Evolutionary conservation across 2,797 vertebrate genomes (phyloP).

Genomic region (Pseudochaenichthys georgianus): DNA sequence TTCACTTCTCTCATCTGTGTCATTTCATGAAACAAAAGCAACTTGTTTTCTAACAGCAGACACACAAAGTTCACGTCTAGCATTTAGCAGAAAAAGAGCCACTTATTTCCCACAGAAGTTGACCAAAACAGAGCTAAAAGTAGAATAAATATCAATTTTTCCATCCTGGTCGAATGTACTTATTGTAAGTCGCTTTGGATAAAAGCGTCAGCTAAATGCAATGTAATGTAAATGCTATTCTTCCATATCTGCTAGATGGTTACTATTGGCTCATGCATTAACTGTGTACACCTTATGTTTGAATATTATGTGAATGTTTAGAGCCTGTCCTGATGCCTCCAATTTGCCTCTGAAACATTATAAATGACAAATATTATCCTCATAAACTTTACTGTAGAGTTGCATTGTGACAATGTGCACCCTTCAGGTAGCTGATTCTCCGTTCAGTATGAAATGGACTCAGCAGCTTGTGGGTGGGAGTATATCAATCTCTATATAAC

Average conservation of each 20-base stretch:
- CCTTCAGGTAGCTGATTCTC: background rate
- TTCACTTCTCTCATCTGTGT: too few relatives aligned
- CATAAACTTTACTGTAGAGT: background rate
- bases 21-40: too few relatives aligned
- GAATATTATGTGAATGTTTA: background rate
- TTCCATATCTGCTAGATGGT: slow-evolving; percentile 1
- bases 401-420: background rate
- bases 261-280: background rate
- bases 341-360: background rate
- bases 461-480: background rate
- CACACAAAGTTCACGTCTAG: background rate
- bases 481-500: background rate
- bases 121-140: too few relatives aligned
- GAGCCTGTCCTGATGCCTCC: background rate
- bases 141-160: too few relatives aligned
- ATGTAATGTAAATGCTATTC: too few relatives aligned
- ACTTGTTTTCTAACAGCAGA: slow-evolving; percentile 5
- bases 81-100: slow-evolving; percentile 1
- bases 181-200: too few relatives aligned
- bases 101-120: background rate
- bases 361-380: background rate
- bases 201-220: too few relatives aligned
- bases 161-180: too few relatives aligned
- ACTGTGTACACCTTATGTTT: background rate
- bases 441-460: background rate